Evolutionary conservation across 2,113 vertebrate genomes (phyloP).

Genomic region (Orthonyx spaldingii): DNA sequence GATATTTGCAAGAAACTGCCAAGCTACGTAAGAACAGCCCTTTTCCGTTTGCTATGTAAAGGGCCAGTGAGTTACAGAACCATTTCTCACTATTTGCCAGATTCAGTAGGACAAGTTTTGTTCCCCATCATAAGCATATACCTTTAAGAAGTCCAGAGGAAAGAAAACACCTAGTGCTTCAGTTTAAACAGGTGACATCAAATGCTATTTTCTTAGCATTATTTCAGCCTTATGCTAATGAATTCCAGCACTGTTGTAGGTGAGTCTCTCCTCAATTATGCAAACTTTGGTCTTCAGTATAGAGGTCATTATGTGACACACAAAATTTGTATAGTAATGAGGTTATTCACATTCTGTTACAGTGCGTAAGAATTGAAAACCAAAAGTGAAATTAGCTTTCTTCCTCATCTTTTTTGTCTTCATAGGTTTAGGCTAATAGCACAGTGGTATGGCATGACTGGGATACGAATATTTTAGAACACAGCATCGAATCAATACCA

Average conservation of each 20-base stretch:
- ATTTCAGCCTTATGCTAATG: constrained; percentile 51
- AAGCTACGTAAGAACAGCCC: background rate
- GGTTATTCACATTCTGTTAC: constrained; percentile 69
- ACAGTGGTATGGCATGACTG: background rate
- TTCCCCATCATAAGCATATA: background rate
- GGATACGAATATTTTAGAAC: constrained; percentile 7
- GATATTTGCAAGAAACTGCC: background rate
- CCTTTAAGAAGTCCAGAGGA: background rate
- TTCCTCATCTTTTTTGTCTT: constrained; percentile 38
- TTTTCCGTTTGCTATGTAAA: background rate
- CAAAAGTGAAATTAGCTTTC: constrained; percentile 64
- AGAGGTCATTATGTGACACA: constrained; percentile 70
- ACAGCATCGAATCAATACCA: background rate
- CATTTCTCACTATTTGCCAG: background rate
- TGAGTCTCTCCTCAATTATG: constrained; percentile 62
- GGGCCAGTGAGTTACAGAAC: background rate
- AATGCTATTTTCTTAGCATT: constrained; percentile 28
- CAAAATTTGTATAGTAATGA: constrained; percentile 66
- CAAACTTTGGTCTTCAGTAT: constrained; percentile 64
- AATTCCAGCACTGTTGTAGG: constrained; percentile 18
- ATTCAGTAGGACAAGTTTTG: background rate
- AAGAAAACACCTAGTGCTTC: background rate
- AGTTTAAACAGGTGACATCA: constrained; percentile 14
- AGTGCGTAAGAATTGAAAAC: constrained; percentile 58
- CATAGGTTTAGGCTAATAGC: constrained; percentile 27